Evolutionary conservation across 2,797 vertebrate species (phyloP).

Genomic region (Eulemur coronatus): DNA sequence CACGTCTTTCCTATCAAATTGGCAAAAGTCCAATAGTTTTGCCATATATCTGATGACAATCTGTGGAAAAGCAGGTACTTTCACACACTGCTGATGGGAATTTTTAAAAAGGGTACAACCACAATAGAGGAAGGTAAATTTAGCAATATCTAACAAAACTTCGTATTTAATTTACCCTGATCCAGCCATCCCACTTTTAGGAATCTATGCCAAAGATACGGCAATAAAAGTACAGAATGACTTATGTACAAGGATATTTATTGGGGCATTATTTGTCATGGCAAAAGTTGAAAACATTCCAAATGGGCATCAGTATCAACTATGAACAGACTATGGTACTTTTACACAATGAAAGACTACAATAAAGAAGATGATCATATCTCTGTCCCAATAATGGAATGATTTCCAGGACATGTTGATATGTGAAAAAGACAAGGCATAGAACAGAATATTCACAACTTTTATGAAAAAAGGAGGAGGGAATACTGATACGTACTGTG

Average conservation of each 20-base stretch:
- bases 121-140: background rate
- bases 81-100: background rate
- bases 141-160: background rate
- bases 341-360: background rate
- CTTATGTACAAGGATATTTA: too few relatives aligned
- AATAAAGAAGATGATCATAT: background rate
- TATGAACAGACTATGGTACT: background rate
- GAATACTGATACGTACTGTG: background rate
- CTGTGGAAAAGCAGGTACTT: background rate
- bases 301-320: background rate
- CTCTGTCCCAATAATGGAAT: background rate
- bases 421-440: background rate
- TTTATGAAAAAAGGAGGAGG: background rate
- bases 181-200: background rate
- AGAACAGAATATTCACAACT: background rate
- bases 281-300: background rate
- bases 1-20: background rate
- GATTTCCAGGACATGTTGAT: background rate
- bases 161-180: background rate
- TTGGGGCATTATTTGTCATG: background rate
- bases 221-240: background rate
- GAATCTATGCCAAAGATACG: background rate
- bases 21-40: background rate
- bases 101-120: background rate
- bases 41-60: background rate